A percentile compares a stretch with the other conserved stretches of the same genome.
These are phyloP conservation scores for Phrynocephalus guinanensis DNA, from an alignment of 2,797 vertebrate species.

Conservation along the genomic window DNA sequence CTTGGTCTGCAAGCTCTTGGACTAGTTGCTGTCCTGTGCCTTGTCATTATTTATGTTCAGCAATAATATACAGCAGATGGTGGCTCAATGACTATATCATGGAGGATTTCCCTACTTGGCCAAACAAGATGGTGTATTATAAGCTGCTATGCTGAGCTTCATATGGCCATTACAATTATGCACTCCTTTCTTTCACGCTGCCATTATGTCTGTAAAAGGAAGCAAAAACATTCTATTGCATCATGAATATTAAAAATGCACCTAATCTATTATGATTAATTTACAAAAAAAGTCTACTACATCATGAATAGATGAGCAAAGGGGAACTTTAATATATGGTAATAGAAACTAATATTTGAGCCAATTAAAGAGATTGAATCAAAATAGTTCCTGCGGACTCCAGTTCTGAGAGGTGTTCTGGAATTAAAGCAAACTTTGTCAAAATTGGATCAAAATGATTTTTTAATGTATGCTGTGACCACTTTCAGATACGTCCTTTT, in stretches of 20 bases:
- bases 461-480: background rate
- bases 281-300: constrained; percentile 12
- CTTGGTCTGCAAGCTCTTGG: constrained; percentile 94
- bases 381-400: background rate
- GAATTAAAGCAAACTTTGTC: background rate
- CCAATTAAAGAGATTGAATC: background rate
- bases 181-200: constrained; percentile 28
- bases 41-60: constrained; percentile 97
- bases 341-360: constrained; percentile 35
- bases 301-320: constrained; percentile 50
- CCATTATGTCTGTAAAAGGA: constrained; percentile 28
- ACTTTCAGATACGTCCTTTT: constrained; percentile 41
- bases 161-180: constrained; percentile 50
- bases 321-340: constrained; percentile 34
- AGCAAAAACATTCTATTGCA: constrained; percentile 35
- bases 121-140: constrained; percentile 49
- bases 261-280: too few relatives aligned
- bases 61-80: constrained; percentile 75
- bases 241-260: constrained; percentile 33
- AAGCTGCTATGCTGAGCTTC: constrained; percentile 62
- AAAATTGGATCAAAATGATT: constrained; percentile 6
- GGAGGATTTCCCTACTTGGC: constrained; percentile 59
- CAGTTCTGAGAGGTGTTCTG: constrained; percentile 15
- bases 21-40: constrained; percentile 93
- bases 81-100: constrained; percentile 29